Conservation (phyloP, 2,797 vertebrate species). For the Rallus crepitans region DNA sequence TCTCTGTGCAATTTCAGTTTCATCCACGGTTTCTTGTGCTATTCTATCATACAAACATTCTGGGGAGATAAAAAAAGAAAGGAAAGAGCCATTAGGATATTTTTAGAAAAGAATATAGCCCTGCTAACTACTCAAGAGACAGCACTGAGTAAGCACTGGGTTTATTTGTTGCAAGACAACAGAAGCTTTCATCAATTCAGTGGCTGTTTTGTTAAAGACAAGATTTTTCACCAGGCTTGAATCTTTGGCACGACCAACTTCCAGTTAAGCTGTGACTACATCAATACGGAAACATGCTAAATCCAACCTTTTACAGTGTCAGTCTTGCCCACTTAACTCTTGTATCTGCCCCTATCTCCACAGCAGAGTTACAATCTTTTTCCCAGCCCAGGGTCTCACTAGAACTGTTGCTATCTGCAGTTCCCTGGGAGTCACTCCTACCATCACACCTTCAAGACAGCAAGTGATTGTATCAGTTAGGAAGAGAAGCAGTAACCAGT, state of each 20-base stretch:
- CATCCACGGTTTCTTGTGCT: slow-evolving; percentile 98
- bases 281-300: not conserved
- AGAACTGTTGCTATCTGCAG: not conserved
- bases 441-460: not conserved
- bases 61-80: slow-evolving; percentile 68
- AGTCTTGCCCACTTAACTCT: not conserved
- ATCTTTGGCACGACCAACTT: slow-evolving; percentile 14
- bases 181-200: not conserved
- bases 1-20: slow-evolving; percentile 98
- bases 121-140: not conserved
- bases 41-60: slow-evolving; percentile 99
- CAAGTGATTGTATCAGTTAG: not conserved
- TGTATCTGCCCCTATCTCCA: not conserved
- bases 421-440: not conserved
- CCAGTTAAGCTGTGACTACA: slow-evolving; percentile 33
- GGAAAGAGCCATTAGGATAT: slow-evolving; percentile 62
- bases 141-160: not conserved
- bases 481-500: not conserved
- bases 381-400: not conserved
- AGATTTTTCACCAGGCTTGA: not conserved
- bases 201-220: not conserved
- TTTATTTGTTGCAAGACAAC: not conserved
- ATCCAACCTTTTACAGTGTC: not conserved
- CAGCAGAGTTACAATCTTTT: not conserved
- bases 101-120: slow-evolving; percentile 17